Evolutionary conservation across 2,888 invertebrate species (phyloP), one percentile per base, ranked within the genome.

Genomic region (Meteorus cinctellus): DNA sequence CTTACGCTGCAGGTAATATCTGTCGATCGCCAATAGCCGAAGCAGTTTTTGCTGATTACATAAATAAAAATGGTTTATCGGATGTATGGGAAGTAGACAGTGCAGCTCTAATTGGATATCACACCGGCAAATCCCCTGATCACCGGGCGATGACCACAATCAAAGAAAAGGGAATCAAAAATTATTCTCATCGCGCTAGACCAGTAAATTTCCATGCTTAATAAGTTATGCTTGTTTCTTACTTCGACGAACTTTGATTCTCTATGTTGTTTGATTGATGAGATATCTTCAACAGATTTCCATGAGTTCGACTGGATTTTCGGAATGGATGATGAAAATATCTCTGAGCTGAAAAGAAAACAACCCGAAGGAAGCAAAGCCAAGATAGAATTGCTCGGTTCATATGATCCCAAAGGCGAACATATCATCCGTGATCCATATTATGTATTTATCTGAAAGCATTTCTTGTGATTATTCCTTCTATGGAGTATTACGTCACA

Each of bases 1-100:
- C 4, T 55, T 19, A 8, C 19, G 5, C 85, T 87, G 27, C 82
- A 96, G 98, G 98, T 16, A 98, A 98, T 87, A 98, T 98, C 83
- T 98, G 98, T 89, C 93, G 98, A 6, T 98, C 98, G 4, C 98
- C 98, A 0, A 98, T 98, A 83, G 98, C 98, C 3, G 98, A 98
- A 89, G 97, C 96, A 2, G 96, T 98, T 6, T 97, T 98, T 88
- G 91, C 92, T 68, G 93, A 97, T 85, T 90, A 94, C n/a, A 91
- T 97, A 0, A 92, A 93, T 83, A 92, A 96, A 85, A 90, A 92
- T 80, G 92, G 92, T 48, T 84, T 94, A 45, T 87, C 89, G 10
- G 90, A 93, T 77, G 87, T 94, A 83, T 98, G 97, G 97, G 91
- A 92, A 78, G 95, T 96, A 4, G 97, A 98, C 85, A 98, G 98